These are phyloP conservation scores for Sycophila texana DNA, from an alignment of 2,888 invertebrate species.

Conservation along the genomic window DNA sequence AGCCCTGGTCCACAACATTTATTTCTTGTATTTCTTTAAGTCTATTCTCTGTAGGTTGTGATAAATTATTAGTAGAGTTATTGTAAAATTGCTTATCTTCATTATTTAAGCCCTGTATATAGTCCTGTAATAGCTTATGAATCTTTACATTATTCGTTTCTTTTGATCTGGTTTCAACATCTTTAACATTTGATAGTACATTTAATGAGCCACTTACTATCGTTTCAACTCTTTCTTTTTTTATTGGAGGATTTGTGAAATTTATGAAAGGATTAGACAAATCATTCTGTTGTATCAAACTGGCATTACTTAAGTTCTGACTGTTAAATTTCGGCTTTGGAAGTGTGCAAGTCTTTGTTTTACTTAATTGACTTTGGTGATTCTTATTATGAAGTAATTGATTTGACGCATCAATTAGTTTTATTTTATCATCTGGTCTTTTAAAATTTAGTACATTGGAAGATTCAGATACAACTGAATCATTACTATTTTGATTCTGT, in stretches of 20 bases:
- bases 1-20: too few relatives aligned
- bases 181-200: not conserved
- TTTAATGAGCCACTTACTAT: conserved; percentile 40
- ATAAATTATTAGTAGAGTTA: not conserved
- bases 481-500: conserved; percentile 26
- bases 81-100: not conserved
- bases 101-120: too few relatives aligned
- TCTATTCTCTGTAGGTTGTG: not conserved
- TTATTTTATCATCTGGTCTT: not conserved
- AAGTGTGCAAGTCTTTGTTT: conserved; percentile 13
- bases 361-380: not conserved
- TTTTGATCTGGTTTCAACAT: not conserved
- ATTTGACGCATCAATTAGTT: not conserved
- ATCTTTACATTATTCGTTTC: not conserved
- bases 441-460: not conserved
- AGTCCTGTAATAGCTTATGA: not conserved
- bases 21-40: not conserved
- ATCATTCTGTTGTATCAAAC: not conserved
- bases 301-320: not conserved
- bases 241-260: conserved; percentile 15
- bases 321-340: conserved; percentile 1
- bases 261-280: not conserved
- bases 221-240: conserved; percentile 43
- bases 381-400: not conserved
- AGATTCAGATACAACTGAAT: conserved; percentile 10